Evolutionary conservation across 2,113 vertebrate species (phyloP).

Genomic region (Alaudala cheleensis): DNA sequence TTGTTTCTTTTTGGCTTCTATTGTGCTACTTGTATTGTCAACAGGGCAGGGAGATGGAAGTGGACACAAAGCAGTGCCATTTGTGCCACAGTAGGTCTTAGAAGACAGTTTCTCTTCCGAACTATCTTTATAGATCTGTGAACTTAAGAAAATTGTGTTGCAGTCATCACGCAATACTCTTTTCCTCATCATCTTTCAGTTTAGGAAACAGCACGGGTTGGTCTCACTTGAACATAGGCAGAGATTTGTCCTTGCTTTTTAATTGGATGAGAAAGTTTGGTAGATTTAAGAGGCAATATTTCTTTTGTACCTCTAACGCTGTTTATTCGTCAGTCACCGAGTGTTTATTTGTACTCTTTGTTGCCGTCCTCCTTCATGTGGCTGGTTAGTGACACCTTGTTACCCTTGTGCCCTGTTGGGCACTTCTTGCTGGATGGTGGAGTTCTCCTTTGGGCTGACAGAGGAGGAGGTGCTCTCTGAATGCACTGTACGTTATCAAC

Average conservation of each 20-base stretch:
- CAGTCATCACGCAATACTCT: background rate
- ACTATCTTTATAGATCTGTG: background rate
- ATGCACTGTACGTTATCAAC: background rate
- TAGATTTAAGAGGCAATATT: background rate
- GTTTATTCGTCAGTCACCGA: background rate
- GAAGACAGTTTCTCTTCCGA: background rate
- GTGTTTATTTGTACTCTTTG: background rate
- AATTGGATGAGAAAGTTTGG: background rate
- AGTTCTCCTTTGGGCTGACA: background rate
- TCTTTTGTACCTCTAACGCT: background rate
- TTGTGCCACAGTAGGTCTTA: background rate
- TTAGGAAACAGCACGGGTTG: background rate
- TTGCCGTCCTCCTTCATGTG: background rate
- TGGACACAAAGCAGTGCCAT: background rate
- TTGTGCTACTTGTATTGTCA: background rate
- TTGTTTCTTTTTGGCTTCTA: background rate
- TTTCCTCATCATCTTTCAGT: background rate
- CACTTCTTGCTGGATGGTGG: background rate
- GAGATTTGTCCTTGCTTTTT: background rate
- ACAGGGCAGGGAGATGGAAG: background rate
- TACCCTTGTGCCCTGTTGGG: background rate
- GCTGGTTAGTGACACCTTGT: background rate
- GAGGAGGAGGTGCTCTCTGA: background rate
- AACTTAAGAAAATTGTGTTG: background rate
- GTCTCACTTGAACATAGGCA: background rate